Percentiles rank a stretch among this genome's conserved stretches.
Conservation (phyloP, 2,888 invertebrate species). For the Eledone cirrhosa region DNA sequence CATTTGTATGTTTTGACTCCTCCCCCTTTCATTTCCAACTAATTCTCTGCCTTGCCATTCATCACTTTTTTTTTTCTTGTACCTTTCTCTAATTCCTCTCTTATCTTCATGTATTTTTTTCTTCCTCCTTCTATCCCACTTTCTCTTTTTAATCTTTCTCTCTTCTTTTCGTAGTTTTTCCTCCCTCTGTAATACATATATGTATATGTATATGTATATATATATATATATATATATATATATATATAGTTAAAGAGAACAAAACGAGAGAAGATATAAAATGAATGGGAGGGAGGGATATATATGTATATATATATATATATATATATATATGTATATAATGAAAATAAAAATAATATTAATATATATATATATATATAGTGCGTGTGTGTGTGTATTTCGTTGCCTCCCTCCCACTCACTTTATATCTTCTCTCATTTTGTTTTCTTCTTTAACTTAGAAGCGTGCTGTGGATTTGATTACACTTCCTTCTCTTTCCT, state of each 20-base stretch:
- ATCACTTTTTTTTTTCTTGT: constrained; percentile 1
- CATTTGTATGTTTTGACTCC: not conserved
- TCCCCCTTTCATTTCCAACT: not conserved
- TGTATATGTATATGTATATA: constrained; percentile 16
- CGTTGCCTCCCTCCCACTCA: no score
- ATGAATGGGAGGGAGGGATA: no score
- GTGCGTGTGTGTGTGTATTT: constrained; percentile 6
- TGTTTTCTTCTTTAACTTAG: no score
- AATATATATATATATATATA: constrained; percentile 26
- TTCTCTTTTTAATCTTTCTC: not conserved
- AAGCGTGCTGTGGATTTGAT: no score
- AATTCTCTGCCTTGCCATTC: not conserved
- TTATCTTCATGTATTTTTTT: not conserved
- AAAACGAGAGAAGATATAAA: no score
- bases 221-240: constrained; percentile 19
- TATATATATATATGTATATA: constrained; percentile 19
- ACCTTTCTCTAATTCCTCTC: not conserved
- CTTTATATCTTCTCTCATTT: no score
- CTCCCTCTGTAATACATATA: not conserved
- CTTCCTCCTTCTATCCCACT: not conserved
- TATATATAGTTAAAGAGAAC: no score
- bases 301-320: constrained; percentile 27
- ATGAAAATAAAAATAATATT: no score
- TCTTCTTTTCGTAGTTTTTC: not conserved
- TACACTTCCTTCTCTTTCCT: not conserved